These are phyloP conservation scores for Rutilus rutilus DNA, from an alignment of 2,113 vertebrate genomes.

Conservation along the genomic window DNA sequence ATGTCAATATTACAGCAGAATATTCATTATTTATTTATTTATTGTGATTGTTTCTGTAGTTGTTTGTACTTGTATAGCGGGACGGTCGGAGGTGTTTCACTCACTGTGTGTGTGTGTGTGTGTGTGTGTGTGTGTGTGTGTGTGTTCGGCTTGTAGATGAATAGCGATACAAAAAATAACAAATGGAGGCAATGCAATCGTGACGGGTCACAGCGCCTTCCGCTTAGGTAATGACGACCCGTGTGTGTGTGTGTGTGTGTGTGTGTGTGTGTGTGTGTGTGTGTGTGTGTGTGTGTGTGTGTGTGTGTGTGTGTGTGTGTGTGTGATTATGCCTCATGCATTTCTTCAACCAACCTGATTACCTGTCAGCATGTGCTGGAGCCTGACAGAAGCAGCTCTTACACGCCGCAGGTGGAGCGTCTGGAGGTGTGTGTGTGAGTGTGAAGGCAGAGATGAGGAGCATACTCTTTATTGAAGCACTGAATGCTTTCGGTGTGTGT, in stretches of 20 bases:
- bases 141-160: conserved; percentile 53
- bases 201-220: conserved; percentile 60
- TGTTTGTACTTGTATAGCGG: not conserved
- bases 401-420: conserved; percentile 17
- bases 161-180: conserved; percentile 61
- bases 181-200: conserved; percentile 63
- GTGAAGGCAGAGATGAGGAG: conserved; percentile 35
- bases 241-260: conserved; percentile 25
- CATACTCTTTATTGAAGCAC: conserved; percentile 44
- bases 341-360: conserved; percentile 73
- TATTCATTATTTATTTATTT: not conserved
- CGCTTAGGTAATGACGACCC: conserved; percentile 63
- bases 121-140: conserved; percentile 47
- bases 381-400: conserved; percentile 60
- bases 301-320: conserved; percentile 23
- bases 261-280: conserved; percentile 10
- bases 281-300: not conserved
- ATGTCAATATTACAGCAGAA: not conserved
- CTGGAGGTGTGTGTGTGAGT: conserved; percentile 39
- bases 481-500: conserved; percentile 39
- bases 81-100: not conserved
- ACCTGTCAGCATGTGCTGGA: conserved; percentile 75
- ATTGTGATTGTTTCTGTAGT: not conserved
- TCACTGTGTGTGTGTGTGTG: conserved; percentile 31
- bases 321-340: conserved; percentile 66